Evolutionary conservation across 2,888 invertebrate genomes (phyloP), one percentile per base, ranked within the genome.

Genomic region (Rhogogaster chlorosoma): DNA sequence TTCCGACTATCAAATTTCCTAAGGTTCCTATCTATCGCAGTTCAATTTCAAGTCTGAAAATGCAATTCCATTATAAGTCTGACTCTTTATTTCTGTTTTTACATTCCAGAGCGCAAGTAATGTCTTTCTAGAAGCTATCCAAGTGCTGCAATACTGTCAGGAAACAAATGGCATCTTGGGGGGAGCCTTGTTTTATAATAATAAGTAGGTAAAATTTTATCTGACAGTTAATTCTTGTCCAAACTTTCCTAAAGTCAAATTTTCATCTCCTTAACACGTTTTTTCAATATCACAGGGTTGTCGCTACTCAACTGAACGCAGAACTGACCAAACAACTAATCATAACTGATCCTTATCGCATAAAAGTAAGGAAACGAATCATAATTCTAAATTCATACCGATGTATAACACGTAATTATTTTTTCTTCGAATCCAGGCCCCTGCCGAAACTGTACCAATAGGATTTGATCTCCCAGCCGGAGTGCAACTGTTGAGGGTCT

Each of bases 161-260:
- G 96, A 96, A 91, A 96, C 96, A 84, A 95, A 95, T 88, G 97
- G 97, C 49, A 97, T 98, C 53, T 94, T 98, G 70, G 98, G 98
- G 7, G 99, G 99, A 83, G 95, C 96, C 83, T 95, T 99, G 85
- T 95, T 98, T 86, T 98, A 97, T 91, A 98, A 98, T 92, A 98
- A 98, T 93, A 98, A 97, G 98, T 98, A 94, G 94, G 95, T 92
- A 15, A 6, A 10, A 57, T 49, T 83, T 67, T 32, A n/a, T 67
- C 15, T 45, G 0, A 3, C 45, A 45, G 15, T 49, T 38, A 22
- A 1, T 45, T 26, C 22, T 73, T 38, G 32, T 67, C 36, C 3
- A 15, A 2, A 45, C 2, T 45, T 45, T 3, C 15, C 15, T 42
- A 6, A 64, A 61, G 71, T 82, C 29, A 57, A 75, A 78, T 61